phyloP scores from a whole-genome alignment of 2,888 invertebrate species.

The Aethes cnicana region DNA sequence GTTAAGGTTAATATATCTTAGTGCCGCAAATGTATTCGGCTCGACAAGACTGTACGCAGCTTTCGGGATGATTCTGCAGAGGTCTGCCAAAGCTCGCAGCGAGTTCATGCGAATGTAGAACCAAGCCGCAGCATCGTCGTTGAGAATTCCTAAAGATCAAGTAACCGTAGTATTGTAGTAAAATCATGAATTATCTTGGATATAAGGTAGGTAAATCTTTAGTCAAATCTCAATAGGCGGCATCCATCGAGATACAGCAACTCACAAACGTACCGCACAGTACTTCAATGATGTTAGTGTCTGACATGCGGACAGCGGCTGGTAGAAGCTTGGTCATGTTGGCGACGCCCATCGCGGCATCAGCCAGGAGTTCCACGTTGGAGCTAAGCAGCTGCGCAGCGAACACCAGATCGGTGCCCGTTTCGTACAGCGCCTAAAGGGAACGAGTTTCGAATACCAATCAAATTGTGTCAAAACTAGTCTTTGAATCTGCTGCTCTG shows the following conservation, averaged over 20 bases:
- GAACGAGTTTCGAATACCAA: background rate
- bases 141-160: slow-evolving; percentile 52
- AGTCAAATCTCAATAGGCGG: too few species aligned
- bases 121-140: slow-evolving; percentile 66
- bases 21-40: slow-evolving; percentile 60
- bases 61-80: slow-evolving; percentile 68
- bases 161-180: too few species aligned
- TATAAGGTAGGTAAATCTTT: too few species aligned
- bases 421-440: slow-evolving; percentile 65
- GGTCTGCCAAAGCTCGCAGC: slow-evolving; percentile 60
- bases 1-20: slow-evolving; percentile 68
- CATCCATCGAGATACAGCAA: too few species aligned
- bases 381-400: slow-evolving; percentile 69
- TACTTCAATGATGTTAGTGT: slow-evolving; percentile 71
- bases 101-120: slow-evolving; percentile 68
- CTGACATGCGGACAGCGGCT: slow-evolving; percentile 70
- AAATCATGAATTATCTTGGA: too few species aligned
- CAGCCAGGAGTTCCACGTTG: slow-evolving; percentile 64
- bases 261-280: slow-evolving; percentile 65
- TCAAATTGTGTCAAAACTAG: too few species aligned
- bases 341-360: slow-evolving; percentile 73
- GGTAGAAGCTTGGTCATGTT: slow-evolving; percentile 72
- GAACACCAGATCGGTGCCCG: slow-evolving; percentile 69
- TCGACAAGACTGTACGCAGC: slow-evolving; percentile 67
- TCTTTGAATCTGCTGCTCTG: too few species aligned